Evolutionary conservation across 2,113 vertebrate genomes (phyloP), one percentile per base, ranked within the genome.

Genomic region (Amia ocellicauda): DNA sequence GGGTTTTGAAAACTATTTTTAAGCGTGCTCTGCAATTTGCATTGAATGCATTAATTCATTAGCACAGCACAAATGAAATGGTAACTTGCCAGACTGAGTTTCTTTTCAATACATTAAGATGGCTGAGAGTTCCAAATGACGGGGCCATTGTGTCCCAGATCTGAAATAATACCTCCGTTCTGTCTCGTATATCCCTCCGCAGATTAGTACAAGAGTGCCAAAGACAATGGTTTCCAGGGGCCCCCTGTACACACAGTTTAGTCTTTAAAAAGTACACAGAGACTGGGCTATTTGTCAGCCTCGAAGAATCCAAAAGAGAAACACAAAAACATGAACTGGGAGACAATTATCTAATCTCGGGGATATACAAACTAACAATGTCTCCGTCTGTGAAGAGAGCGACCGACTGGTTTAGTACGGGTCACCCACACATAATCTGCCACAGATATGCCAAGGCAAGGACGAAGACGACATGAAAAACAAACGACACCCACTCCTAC

Each of bases 401-500:
- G 43, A 60, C 24, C 43, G 42, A 26, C n/a, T 26, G 27, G 45
- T 52, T 23, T 1, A 36, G 28, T 27, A 28, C 45, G 17, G 60
- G 45, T 27, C 31, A 24, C 62, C 19, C 20, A 19, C 20, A 36
- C 24, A 41, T 22, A 28, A 43, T 43, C 41, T 28, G 19, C 57
- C 13, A 9, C 31, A 41, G 57, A 42, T 42, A 7, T 14, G 55
- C 19, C 19, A 8, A 8, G 61, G 7, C 2, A 16, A 19, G 45
- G 45, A 47, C n/a, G 5, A 47, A 47, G 45, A 19, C 14, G 5
- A 11, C 16, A n/a, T n/a, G n/a, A n/a, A 13, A 47, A 47, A 47
- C 45, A 47, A 47, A 47, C 45, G n/a, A 47, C n/a, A 47, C 72
- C 81, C 77, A 78, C 73, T 81, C 85, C 82, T 47, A 5, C n/a